Conservation (phyloP, 2,888 invertebrate species). For the Scaeva pyrastri region DNA sequence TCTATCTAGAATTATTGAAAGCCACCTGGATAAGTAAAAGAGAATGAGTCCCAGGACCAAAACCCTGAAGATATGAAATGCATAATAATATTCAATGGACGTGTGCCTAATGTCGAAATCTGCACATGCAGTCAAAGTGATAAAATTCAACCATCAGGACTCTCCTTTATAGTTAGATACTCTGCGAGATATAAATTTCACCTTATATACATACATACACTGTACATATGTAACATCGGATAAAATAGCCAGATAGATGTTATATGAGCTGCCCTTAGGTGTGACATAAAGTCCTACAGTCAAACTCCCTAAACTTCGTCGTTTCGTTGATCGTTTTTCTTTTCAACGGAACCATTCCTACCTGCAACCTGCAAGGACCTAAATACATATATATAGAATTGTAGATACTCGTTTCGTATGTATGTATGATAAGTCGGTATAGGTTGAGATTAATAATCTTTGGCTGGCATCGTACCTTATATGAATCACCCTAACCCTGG, state of each 20-base stretch:
- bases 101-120: slow-evolving; percentile 70
- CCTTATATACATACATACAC: too few species aligned
- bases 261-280: slow-evolving; percentile 56
- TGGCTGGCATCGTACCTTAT: slow-evolving; percentile 19
- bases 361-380: not conserved
- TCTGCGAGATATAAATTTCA: slow-evolving; percentile 53
- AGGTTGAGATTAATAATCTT: slow-evolving; percentile 59
- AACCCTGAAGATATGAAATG: slow-evolving; percentile 59
- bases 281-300: slow-evolving; percentile 39
- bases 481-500: slow-evolving; percentile 5
- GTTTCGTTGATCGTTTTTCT: slow-evolving; percentile 44
- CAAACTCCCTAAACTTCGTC: slow-evolving; percentile 29
- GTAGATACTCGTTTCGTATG: not conserved
- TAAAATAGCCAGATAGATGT: slow-evolving; percentile 56
- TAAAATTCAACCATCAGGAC: slow-evolving; percentile 52
- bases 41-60: slow-evolving; percentile 7
- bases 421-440: slow-evolving; percentile 20
- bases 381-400: not conserved
- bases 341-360: slow-evolving; percentile 44
- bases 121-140: slow-evolving; percentile 52
- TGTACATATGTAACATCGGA: too few species aligned
- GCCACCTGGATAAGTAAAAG: slow-evolving; percentile 25
- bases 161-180: slow-evolving; percentile 18
- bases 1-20: slow-evolving; percentile 48
- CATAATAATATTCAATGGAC: slow-evolving; percentile 67